These are phyloP conservation scores for Phalacrocorax aristotelis DNA, from an alignment of 2,113 vertebrate species.

Conservation along the genomic window DNA sequence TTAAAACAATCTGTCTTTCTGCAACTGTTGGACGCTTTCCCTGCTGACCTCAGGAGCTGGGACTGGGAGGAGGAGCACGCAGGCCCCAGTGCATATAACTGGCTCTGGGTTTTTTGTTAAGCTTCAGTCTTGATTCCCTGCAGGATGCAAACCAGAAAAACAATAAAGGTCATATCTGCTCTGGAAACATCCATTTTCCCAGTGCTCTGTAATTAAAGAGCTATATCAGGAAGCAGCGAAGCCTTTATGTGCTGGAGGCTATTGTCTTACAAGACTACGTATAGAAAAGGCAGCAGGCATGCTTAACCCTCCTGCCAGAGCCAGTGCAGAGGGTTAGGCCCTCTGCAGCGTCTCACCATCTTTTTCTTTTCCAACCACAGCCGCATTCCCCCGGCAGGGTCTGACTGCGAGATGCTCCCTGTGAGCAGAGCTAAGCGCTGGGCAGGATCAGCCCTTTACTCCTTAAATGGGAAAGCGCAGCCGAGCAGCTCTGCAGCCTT, in stretches of 20 bases:
- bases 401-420: background rate
- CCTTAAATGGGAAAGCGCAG: background rate
- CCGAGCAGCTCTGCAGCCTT: rapidly evolving
- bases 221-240: background rate
- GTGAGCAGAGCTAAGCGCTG: background rate
- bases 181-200: background rate
- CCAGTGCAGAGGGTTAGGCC: rapidly evolving
- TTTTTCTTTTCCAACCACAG: background rate
- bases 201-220: background rate
- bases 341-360: background rate
- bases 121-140: background rate
- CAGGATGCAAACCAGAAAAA: background rate
- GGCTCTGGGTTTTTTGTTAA: background rate
- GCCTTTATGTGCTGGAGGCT: background rate
- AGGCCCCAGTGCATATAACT: background rate
- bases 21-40: conserved; percentile 42
- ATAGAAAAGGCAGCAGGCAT: background rate
- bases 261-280: background rate
- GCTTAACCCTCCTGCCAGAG: background rate
- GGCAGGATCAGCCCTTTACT: background rate
- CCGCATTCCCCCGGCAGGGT: background rate
- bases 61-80: conserved; percentile 32
- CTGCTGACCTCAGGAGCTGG: conserved; percentile 56
- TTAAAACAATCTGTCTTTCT: conserved; percentile 49
- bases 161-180: background rate